These are phyloP conservation scores for Plotosus lineatus DNA, from an alignment of 2,113 vertebrate species.

Conservation along the genomic window DNA sequence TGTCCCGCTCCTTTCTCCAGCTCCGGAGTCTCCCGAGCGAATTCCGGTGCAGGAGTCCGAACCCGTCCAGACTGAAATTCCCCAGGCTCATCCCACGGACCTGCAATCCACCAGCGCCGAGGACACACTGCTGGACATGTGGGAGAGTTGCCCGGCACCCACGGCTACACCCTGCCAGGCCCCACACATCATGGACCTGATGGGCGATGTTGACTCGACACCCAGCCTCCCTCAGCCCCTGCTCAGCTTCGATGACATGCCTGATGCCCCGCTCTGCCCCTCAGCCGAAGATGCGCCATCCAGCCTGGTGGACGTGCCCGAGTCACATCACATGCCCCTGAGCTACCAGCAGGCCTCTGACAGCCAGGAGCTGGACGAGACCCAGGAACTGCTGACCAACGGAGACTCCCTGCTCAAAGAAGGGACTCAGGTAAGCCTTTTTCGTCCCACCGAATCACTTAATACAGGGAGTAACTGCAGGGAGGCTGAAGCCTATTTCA, in stretches of 20 bases:
- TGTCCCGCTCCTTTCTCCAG: slow-evolving; percentile 45
- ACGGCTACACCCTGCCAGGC: slow-evolving; percentile 57
- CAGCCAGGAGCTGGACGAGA: slow-evolving; percentile 68
- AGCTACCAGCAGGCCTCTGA: slow-evolving; percentile 79
- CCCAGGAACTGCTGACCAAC: slow-evolving; percentile 88
- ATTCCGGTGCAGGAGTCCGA: slow-evolving; percentile 66
- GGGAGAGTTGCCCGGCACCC: slow-evolving; percentile 71
- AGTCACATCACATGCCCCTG: slow-evolving; percentile 73
- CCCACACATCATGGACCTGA: slow-evolving; percentile 69
- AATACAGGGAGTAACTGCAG: too few species aligned
- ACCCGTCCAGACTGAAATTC: slow-evolving; percentile 69
- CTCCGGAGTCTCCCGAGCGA: slow-evolving; percentile 53
- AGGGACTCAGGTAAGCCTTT: slow-evolving; percentile 83
- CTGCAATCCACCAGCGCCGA: slow-evolving; percentile 60
- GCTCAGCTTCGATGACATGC: slow-evolving; percentile 89
- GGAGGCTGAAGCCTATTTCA: too few species aligned
- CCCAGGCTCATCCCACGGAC: slow-evolving; percentile 63
- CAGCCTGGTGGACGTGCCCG: slow-evolving; percentile 75
- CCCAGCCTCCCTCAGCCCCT: slow-evolving; percentile 70
- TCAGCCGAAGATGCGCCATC: slow-evolving; percentile 71
- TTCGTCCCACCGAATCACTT: too few species aligned
- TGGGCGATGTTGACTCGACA: slow-evolving; percentile 61
- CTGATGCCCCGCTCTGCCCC: slow-evolving; percentile 78
- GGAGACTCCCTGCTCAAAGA: slow-evolving; percentile 90
- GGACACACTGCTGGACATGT: slow-evolving; percentile 81